Conservation (phyloP, 1,140 invertebrate species). For the Lasioglossum baleicum region DNA sequence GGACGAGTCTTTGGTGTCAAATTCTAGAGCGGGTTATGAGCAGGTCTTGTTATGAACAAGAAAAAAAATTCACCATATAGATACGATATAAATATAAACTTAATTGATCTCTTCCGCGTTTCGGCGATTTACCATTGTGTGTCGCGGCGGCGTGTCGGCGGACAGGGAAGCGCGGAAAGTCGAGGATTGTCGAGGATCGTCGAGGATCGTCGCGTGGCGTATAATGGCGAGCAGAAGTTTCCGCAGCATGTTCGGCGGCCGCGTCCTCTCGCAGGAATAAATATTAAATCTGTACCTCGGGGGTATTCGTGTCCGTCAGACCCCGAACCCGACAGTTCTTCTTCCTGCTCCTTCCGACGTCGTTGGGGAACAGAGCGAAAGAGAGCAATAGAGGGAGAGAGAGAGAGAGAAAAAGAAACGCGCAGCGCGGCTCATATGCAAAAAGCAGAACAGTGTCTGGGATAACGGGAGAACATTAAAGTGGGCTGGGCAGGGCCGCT, state of each 20-base stretch:
- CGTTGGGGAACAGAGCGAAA: not conserved
- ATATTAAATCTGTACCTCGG: constrained; percentile 63
- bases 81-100: too few species aligned
- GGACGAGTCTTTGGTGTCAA: too few species aligned
- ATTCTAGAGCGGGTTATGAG: too few species aligned
- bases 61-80: too few species aligned
- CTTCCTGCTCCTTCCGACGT: constrained; percentile 15
- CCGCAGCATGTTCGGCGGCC: constrained; percentile 22
- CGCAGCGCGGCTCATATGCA: constrained; percentile 54
- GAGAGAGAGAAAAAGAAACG: constrained; percentile 34
- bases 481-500: constrained; percentile 53
- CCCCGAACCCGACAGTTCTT: too few species aligned
- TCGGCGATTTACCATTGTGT: too few species aligned
- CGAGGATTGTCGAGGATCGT: not conserved
- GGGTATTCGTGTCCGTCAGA: constrained; percentile 17
- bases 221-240: constrained; percentile 19
- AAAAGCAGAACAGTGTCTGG: constrained; percentile 67
- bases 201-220: not conserved
- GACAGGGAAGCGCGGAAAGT: not conserved
- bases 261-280: constrained; percentile 53
- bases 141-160: too few species aligned
- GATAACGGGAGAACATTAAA: constrained; percentile 68
- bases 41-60: too few species aligned
- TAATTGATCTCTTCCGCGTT: too few species aligned
- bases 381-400: not conserved